phyloP scores from a whole-genome alignment of 92 coral and sea anemone genomes.

The Heliopora coerulea region DNA sequence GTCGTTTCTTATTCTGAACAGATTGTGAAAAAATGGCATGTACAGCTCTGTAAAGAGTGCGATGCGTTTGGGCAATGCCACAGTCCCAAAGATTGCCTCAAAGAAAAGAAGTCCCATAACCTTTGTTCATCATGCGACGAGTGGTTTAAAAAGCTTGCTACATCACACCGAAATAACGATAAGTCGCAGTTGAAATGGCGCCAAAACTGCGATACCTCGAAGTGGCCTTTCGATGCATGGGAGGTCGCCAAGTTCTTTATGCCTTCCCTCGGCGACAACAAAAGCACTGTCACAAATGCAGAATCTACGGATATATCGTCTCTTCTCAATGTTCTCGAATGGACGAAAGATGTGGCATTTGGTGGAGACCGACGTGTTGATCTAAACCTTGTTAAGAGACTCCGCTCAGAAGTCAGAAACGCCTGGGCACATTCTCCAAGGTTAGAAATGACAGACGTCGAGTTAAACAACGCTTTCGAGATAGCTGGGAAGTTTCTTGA shows the following conservation, averaged over 20 bases:
- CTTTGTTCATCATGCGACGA: neutral
- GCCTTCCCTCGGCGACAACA: constrained; percentile 42
- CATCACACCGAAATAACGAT: neutral
- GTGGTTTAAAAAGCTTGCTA: constrained; percentile 12
- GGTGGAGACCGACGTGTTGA: constrained; percentile 13
- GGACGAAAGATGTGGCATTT: constrained; percentile 23
- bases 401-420: constrained; percentile 39
- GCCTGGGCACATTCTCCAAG: constrained; percentile 47
- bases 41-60: neutral
- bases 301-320: too few relatives aligned
- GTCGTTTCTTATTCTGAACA: constrained; percentile 11
- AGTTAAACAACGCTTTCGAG: constrained; percentile 15
- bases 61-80: neutral
- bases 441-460: constrained; percentile 14
- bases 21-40: constrained; percentile 7
- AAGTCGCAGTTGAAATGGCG: too few relatives aligned
- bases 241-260: constrained; percentile 45
- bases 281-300: constrained; percentile 36
- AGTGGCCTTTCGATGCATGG: too few relatives aligned
- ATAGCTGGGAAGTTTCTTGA: neutral
- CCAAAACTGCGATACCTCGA: too few relatives aligned
- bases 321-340: constrained; percentile 36
- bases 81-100: neutral
- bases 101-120: neutral
- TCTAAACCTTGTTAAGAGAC: constrained; percentile 9